Evolutionary conservation across 2,888 invertebrate species (phyloP).

Genomic region (Elaeidobius kamerunicus): DNA sequence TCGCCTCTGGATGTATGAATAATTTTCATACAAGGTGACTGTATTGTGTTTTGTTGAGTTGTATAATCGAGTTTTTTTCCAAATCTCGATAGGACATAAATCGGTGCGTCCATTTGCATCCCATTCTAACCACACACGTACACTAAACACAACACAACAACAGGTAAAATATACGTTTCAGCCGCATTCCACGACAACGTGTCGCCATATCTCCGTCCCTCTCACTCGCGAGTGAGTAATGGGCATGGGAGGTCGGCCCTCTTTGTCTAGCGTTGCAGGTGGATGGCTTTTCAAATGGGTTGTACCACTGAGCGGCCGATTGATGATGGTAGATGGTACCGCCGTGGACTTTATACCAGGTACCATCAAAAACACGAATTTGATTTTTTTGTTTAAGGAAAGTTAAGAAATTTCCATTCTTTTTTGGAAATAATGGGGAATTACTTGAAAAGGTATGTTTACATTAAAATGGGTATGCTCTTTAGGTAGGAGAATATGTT

Average conservation of each 20-base stretch:
- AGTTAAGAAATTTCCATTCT: too few species aligned
- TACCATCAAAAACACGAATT: too few species aligned
- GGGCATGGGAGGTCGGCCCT: neutral
- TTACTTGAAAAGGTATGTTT: too few species aligned
- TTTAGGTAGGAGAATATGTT: too few species aligned
- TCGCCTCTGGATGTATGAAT: slow-evolving; percentile 8
- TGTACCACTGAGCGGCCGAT: slow-evolving; percentile 26
- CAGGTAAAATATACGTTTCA: slow-evolving; percentile 48
- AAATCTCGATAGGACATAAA: neutral
- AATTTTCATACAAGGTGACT: slow-evolving; percentile 11
- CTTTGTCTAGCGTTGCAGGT: slow-evolving; percentile 21
- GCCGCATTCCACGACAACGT: slow-evolving; percentile 50
- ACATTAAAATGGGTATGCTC: too few species aligned
- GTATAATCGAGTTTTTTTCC: too few species aligned
- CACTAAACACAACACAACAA: too few species aligned
- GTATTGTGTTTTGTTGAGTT: slow-evolving; percentile 5
- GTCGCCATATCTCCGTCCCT: slow-evolving; percentile 45
- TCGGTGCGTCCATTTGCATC: slow-evolving; percentile 3
- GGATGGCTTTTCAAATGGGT: slow-evolving; percentile 24
- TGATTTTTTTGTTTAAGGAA: too few species aligned
- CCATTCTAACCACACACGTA: slow-evolving; percentile 26
- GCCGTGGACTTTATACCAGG: slow-evolving; percentile 5
- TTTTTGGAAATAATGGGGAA: too few species aligned
- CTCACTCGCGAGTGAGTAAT: slow-evolving; percentile 16
- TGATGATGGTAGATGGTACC: slow-evolving; percentile 28